Evolutionary conservation across 1,140 invertebrate genomes (phyloP).

Genomic region (Neuroterus valhalla): DNA sequence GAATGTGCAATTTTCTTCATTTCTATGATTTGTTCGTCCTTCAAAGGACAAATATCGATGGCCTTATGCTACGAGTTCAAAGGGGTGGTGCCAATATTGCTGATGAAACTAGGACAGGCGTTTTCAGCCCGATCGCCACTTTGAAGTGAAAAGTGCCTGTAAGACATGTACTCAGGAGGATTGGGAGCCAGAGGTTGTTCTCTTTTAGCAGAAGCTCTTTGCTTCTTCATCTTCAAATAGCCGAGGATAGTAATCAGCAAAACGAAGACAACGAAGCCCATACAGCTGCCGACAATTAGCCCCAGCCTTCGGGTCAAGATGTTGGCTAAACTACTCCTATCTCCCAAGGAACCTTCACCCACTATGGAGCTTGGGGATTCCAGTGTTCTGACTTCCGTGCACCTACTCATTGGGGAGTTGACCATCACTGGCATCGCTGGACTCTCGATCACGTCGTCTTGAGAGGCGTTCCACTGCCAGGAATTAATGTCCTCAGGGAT

Average conservation of each 20-base stretch:
- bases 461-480: slow-evolving; percentile 73
- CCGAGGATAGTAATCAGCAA: slow-evolving; percentile 80
- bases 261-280: slow-evolving; percentile 81
- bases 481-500: slow-evolving; percentile 65
- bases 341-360: slow-evolving; percentile 78
- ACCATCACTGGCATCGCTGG: slow-evolving; percentile 80
- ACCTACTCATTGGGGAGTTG: slow-evolving; percentile 84
- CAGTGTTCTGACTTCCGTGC: slow-evolving; percentile 85
- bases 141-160: slow-evolving; percentile 78
- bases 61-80: slow-evolving; percentile 71
- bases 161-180: slow-evolving; percentile 84
- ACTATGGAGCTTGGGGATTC: slow-evolving; percentile 81
- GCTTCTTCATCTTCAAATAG: slow-evolving; percentile 88
- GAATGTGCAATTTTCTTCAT: slow-evolving; percentile 61
- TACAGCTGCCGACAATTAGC: slow-evolving; percentile 88
- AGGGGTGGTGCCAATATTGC: slow-evolving; percentile 67
- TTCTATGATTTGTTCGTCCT: slow-evolving; percentile 61
- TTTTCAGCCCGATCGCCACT: slow-evolving; percentile 68
- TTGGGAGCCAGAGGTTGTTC: slow-evolving; percentile 73
- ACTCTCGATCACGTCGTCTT: slow-evolving; percentile 75
- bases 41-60: slow-evolving; percentile 52
- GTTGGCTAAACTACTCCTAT: slow-evolving; percentile 77
- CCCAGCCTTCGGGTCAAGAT: slow-evolving; percentile 87
- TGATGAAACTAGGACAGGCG: slow-evolving; percentile 72
- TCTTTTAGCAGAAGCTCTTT: slow-evolving; percentile 80